Percentiles rank a stretch among this genome's conserved stretches.
phyloP scores from a whole-genome alignment of 2,888 invertebrate genomes.

The Meteorus cinctellus region DNA sequence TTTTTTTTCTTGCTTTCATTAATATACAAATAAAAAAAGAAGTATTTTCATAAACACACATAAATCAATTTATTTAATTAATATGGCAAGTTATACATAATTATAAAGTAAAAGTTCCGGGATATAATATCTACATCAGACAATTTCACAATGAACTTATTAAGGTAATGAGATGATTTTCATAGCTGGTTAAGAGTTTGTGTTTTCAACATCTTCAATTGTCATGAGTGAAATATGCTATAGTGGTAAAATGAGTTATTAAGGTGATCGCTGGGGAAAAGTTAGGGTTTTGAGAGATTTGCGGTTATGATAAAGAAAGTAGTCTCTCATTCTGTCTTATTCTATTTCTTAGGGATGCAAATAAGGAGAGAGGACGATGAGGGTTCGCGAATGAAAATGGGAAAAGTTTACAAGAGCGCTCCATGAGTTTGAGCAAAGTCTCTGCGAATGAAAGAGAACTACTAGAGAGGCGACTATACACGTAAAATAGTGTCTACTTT shows the following conservation, averaged over 20 bases:
- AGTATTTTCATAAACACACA: neutral
- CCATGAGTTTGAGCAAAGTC: constrained; percentile 20
- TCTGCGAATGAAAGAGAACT: constrained; percentile 30
- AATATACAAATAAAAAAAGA: neutral
- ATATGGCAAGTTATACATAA: neutral
- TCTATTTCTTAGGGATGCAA: constrained; percentile 19
- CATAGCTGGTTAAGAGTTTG: neutral
- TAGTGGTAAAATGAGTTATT: neutral
- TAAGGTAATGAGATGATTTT: neutral
- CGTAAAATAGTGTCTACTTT: constrained; percentile 30
- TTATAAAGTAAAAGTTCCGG: neutral
- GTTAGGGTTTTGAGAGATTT: constrained; percentile 8
- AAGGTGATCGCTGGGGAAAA: constrained; percentile 3
- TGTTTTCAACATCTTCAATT: neutral
- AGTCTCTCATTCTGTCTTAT: neutral
- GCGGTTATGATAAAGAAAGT: constrained; percentile 3
- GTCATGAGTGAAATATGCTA: constrained; percentile 6
- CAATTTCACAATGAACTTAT: neutral
- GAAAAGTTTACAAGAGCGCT: constrained; percentile 35
- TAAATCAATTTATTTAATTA: neutral
- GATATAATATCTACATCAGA: neutral
- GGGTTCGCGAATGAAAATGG: constrained; percentile 31
- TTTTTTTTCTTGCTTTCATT: neutral
- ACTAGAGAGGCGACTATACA: constrained; percentile 18
- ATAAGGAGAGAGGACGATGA: neutral